Base-by-base conservation (phyloP, 2,888 invertebrate species). In the Chironomus riparius region DNA sequence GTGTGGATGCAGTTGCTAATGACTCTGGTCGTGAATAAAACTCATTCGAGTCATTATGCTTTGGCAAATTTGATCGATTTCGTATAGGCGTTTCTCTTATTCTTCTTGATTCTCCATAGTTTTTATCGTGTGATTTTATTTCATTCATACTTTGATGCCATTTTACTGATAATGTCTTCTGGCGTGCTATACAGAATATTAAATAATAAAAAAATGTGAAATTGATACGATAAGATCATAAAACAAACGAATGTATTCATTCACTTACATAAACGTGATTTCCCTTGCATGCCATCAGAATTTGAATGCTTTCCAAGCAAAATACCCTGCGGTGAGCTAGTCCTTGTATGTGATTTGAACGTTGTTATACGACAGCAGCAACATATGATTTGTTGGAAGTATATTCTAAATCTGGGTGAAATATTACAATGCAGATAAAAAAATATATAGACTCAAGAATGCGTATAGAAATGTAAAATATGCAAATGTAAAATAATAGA, bases 311-410 rank as follows among this genome's bases (percentile, higher is more conserved):
- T 78, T 38, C 56, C 47, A 15, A 76, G 18, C n/a, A 72, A 22
- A 21, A 76, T 77, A 71, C 62, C 72, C 10, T 47, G 24, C 22
- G 70, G 69, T 47, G 24, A 48, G 47, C 73, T 61, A 62, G 70
- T 72, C 22, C 69, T 77, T 69, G 78, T 79, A n/a, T 47, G 13
- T n/a, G 77, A 74, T 74, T 77, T 78, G 47, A 74, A 78, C 4
- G 79, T 71, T 15, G 79, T 79, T 76, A 81, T 79, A 62, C 24
- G 65, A 65, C 86, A 86, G 86, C 89, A 88, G 70, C 89, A 88
- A 81, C 90, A 91, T 76, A 91, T 88, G 3, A 89, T 90, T 73
- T 88, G 87, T 79, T 88, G 88, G 82, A 91, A 91, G 81, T 91
- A 91, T 77, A 89, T 86, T 65, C 91, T 85, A 83, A 91, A 91